These are phyloP conservation scores for Eubasilissa splendida DNA, from an alignment of 2,888 invertebrate genomes.

Conservation along the genomic window DNA sequence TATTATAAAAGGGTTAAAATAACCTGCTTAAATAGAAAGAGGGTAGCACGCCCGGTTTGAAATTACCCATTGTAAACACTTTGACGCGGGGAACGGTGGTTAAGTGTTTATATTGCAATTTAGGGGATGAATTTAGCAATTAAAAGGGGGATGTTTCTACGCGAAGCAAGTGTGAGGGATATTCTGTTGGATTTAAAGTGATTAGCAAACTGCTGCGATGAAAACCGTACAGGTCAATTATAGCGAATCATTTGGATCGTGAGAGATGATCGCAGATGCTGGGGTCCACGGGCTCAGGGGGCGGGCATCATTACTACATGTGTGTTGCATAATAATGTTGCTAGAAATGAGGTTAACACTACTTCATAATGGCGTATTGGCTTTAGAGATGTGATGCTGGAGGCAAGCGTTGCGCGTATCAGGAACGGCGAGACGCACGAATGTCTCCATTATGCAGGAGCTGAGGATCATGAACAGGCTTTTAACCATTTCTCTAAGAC, in stretches of 20 bases:
- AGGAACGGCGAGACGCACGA: too few relatives aligned
- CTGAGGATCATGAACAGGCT: too few relatives aligned
- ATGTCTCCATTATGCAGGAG: too few relatives aligned
- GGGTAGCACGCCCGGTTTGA: constrained; percentile 11
- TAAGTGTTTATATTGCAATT: constrained; percentile 55
- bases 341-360: too few relatives aligned
- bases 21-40: constrained; percentile 4
- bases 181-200: constrained; percentile 25
- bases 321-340: too few relatives aligned
- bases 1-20: constrained; percentile 22
- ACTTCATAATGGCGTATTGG: too few relatives aligned
- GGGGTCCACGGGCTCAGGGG: too few relatives aligned
- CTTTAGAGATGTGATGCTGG: too few relatives aligned
- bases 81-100: constrained; percentile 25
- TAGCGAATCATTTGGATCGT: constrained; percentile 26
- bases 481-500: too few relatives aligned
- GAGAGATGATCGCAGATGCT: too few relatives aligned
- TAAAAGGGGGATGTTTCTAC: constrained; percentile 37
- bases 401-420: too few relatives aligned
- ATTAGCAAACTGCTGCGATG: constrained; percentile 14
- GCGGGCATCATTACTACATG: too few relatives aligned
- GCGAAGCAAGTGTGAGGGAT: constrained; percentile 43
- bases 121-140: constrained; percentile 52
- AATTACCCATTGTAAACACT: constrained; percentile 35
- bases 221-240: constrained; percentile 22